These are phyloP conservation scores for Antheraea assamensis DNA, from an alignment of 2,888 invertebrate genomes.

Conservation along the genomic window DNA sequence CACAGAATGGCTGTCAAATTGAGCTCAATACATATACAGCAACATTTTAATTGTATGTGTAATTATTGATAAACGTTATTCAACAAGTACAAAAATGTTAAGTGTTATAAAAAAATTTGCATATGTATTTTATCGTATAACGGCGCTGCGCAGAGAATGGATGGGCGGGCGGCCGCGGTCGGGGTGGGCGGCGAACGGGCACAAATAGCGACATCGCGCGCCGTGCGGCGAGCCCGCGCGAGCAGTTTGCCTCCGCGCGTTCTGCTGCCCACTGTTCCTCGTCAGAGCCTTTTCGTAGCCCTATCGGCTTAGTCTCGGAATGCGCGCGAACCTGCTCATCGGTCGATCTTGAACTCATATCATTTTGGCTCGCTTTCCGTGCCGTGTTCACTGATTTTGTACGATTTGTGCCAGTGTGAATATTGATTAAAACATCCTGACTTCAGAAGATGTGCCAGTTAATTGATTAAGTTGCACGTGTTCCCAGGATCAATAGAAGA, in stretches of 20 bases:
- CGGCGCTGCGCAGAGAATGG: constrained; percentile 78
- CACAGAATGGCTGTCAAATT: not conserved
- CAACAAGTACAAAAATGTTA: constrained; percentile 11
- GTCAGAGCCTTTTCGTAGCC: constrained; percentile 22
- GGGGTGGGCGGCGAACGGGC: constrained; percentile 68
- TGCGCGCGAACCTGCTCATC: constrained; percentile 20
- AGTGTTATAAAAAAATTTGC: constrained; percentile 21
- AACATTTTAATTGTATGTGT: not conserved
- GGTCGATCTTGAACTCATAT: constrained; percentile 22
- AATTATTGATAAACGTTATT: not conserved
- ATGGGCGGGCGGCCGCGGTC: constrained; percentile 56
- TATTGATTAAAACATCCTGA: constrained; percentile 41
- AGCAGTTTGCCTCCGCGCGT: constrained; percentile 59
- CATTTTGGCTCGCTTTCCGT: not conserved
- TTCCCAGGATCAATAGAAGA: constrained; percentile 53
- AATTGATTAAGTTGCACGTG: constrained; percentile 47
- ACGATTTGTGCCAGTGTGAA: constrained; percentile 40
- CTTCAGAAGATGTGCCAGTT: constrained; percentile 44
- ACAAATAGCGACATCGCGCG: constrained; percentile 77
- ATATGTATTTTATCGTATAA: constrained; percentile 23
- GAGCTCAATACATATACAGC: not conserved
- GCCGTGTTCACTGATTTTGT: constrained; percentile 14
- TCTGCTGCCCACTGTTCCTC: constrained; percentile 35
- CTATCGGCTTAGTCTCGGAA: constrained; percentile 23
- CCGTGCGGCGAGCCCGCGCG: constrained; percentile 47